Conservation (phyloP, 2,888 invertebrate genomes). For the Hyposoter dolosus region DNA sequence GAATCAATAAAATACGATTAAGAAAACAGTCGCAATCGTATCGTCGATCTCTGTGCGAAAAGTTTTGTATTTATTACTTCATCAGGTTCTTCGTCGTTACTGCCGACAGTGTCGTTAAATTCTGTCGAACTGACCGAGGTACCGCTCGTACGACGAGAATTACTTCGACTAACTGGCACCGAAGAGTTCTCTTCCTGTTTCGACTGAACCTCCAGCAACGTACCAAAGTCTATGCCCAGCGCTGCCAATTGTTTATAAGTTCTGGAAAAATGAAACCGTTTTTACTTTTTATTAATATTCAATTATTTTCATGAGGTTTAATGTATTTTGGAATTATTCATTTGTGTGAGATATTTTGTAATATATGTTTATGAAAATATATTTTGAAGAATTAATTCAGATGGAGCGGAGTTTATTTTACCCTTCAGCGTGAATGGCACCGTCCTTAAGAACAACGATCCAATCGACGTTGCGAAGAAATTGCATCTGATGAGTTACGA, state of each 20-base stretch:
- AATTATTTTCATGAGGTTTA: background rate
- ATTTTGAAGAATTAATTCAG: too few relatives aligned
- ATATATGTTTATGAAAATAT: background rate
- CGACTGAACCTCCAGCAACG: constrained; percentile 86
- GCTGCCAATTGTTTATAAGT: constrained; percentile 90
- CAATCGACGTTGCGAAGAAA: constrained; percentile 84
- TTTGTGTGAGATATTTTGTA: background rate
- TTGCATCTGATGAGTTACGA: constrained; percentile 88
- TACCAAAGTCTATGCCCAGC: constrained; percentile 92
- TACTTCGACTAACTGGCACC: constrained; percentile 75
- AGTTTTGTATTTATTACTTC: constrained; percentile 72
- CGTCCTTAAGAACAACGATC: constrained; percentile 82
- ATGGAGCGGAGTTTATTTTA: constrained; percentile 10
- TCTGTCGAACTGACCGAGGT: constrained; percentile 79
- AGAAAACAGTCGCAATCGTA: background rate
- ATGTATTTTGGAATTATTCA: background rate
- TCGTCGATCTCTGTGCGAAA: background rate
- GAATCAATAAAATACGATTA: constrained; percentile 44
- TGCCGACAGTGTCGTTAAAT: constrained; percentile 75
- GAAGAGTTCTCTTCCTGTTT: constrained; percentile 79
- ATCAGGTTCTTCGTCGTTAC: constrained; percentile 73
- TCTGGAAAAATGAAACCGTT: constrained; percentile 66
- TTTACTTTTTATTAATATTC: background rate
- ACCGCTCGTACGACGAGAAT: constrained; percentile 81
- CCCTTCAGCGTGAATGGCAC: constrained; percentile 79